Conservation (phyloP, 2,113 vertebrate species). For the Perca fluviatilis region DNA sequence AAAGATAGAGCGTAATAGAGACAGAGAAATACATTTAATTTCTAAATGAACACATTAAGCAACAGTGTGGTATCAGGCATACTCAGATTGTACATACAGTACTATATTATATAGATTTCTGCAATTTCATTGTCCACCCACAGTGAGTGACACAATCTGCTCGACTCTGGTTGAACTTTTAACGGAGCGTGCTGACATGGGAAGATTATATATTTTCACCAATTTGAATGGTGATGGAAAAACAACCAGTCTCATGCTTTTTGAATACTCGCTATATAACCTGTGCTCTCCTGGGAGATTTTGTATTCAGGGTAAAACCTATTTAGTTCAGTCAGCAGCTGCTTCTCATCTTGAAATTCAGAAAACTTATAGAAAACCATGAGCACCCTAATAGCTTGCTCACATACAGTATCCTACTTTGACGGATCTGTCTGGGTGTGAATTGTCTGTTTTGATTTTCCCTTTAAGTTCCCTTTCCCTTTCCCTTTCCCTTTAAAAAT, state of each 20-base stretch:
- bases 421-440: slow-evolving; percentile 15
- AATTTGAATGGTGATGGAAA: slow-evolving; percentile 19
- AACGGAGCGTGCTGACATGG: not conserved
- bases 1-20: not conserved
- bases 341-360: slow-evolving; percentile 40
- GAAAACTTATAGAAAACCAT: not conserved
- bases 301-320: not conserved
- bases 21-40: not conserved
- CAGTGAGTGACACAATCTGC: not conserved
- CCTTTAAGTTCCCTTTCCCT: not conserved
- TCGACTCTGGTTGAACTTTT: not conserved
- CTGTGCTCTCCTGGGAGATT: slow-evolving; percentile 1
- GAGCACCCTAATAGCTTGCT: slow-evolving; percentile 23
- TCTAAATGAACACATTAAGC: not conserved
- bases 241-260: slow-evolving; percentile 7
- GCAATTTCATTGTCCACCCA: not conserved
- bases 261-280: not conserved
- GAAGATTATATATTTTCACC: not conserved
- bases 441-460: slow-evolving; percentile 38
- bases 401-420: slow-evolving; percentile 18
- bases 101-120: not conserved
- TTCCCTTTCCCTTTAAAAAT: slow-evolving; percentile 25
- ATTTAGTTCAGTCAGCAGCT: slow-evolving; percentile 21
- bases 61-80: not conserved
- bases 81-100: not conserved